phyloP scores from a whole-genome alignment of 2,113 vertebrate genomes.

The Tonatia bakeri region DNA sequence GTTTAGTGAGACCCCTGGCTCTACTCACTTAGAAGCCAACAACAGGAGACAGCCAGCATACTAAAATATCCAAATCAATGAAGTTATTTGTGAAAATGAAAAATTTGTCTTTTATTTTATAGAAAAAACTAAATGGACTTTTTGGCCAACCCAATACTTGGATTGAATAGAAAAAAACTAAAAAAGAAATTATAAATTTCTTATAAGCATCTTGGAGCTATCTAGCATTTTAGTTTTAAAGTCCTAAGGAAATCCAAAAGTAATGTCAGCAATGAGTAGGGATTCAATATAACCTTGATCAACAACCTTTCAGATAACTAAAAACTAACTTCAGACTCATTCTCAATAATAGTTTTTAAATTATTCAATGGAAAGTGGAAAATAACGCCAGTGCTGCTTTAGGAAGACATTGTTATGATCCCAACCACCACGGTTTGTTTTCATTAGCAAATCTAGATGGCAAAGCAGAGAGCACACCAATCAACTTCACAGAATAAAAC shows the following conservation, averaged over 20 bases:
- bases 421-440: neutral
- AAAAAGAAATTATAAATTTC: neutral
- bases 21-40: too few relatives aligned
- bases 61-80: too few relatives aligned
- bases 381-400: neutral
- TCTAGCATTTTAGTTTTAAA: slow-evolving; percentile 6
- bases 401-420: neutral
- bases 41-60: too few relatives aligned
- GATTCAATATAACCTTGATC: neutral
- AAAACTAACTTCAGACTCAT: neutral
- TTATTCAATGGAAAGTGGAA: neutral
- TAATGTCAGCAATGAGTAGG: neutral
- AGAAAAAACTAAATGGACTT: too few relatives aligned
- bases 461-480: neutral
- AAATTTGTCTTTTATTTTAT: too few relatives aligned
- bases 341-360: neutral
- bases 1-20: too few relatives aligned
- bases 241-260: neutral
- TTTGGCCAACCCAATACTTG: neutral
- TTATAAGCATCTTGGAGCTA: neutral
- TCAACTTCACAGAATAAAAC: neutral
- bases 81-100: too few relatives aligned
- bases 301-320: neutral
- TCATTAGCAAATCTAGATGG: neutral
- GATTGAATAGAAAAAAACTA: neutral